Percentiles rank a stretch among this genome's conserved stretches.
Conservation (phyloP, 1,140 invertebrate species). For the Formica exsecta region DNA sequence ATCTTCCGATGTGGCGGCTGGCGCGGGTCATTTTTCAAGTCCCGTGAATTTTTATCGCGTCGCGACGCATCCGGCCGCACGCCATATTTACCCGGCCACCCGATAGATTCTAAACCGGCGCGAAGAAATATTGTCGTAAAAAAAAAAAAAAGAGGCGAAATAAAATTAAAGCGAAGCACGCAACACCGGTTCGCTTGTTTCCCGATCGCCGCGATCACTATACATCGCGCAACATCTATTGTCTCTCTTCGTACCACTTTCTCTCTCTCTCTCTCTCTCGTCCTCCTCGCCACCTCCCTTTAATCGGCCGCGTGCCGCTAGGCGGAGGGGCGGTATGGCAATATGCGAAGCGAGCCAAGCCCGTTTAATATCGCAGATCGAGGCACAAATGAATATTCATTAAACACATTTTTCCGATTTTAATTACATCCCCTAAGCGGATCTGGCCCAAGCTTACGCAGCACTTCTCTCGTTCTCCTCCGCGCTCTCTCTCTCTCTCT, state of each 20-base stretch:
- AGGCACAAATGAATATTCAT: slow-evolving; percentile 84
- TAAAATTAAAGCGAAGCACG: slow-evolving; percentile 52
- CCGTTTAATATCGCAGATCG: slow-evolving; percentile 81
- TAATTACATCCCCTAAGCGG: slow-evolving; percentile 86
- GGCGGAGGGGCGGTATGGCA: slow-evolving; percentile 66
- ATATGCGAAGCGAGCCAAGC: slow-evolving; percentile 75
- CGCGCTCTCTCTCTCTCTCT: slow-evolving; percentile 42
- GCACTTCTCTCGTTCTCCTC: slow-evolving; percentile 66
- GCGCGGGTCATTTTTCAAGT: slow-evolving; percentile 71
- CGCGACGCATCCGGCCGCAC: slow-evolving; percentile 64
- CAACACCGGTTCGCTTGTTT: slow-evolving; percentile 60
- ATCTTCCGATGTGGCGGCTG: slow-evolving; percentile 39
- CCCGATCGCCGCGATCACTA: slow-evolving; percentile 62
- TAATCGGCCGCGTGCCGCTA: slow-evolving; percentile 74
- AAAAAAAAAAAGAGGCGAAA: slow-evolving; percentile 40
- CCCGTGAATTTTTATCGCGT: slow-evolving; percentile 73
- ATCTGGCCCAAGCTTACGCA: slow-evolving; percentile 79
- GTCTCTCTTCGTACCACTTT: slow-evolving; percentile 25
- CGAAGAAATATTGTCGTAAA: slow-evolving; percentile 65
- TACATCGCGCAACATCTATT: slow-evolving; percentile 36
- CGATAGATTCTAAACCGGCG: slow-evolving; percentile 70
- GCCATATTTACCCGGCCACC: slow-evolving; percentile 69
- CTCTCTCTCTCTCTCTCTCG: neutral
- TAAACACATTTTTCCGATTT: slow-evolving; percentile 85
- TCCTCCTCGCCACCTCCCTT: slow-evolving; percentile 58